Evolutionary conservation across 2,113 vertebrate species (phyloP), one percentile per base, ranked within the genome.

Genomic region (Entelurus aequoreus): DNA sequence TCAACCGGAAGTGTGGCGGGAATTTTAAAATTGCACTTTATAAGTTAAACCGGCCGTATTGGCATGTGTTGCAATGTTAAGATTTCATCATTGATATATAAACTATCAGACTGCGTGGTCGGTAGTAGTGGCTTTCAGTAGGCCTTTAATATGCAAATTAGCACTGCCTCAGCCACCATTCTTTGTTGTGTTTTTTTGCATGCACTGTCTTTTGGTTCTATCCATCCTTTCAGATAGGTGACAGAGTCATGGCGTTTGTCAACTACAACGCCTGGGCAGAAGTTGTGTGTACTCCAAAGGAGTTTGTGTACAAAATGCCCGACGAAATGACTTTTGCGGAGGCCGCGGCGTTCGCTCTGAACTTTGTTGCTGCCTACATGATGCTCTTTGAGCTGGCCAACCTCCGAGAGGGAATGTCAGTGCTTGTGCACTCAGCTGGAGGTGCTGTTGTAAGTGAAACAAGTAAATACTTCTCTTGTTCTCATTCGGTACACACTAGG

Each of bases 251-350:
- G 93, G 95, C 95, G 38, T 98, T 99, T 81, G 92, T 94, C 15
- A 95, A 98, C 79, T 98, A 98, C 86, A 96, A 84, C 0, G 95
- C 95, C 56, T 99, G 97, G 97, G 97, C 96, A n/a, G 97, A 99
- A 76, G 95, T 98, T 7, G 95, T 93, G 8, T 98, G 96, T 74
- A 93, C 94, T 0, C 92, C 94, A 0, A 84, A 86, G 46, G 95
- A 97, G 61, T 96, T 94, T 78, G 94, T 98, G 81, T 97, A 97
- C 88, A 96, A 93, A 88, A 93, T 98, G 81, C 96, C 96, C 0
- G 94, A 98, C 38, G 93, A 94, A 72, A 99, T 99, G 96, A 95
- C 85, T 60, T 99, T 96, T 83, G 84, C 94, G 0, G 96, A 99
- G 89, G 96, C 94, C 0, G 95, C 95, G 42, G 96, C 94, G 0